Conservation (phyloP, 2,113 vertebrate genomes). For the Anguilla japonica region DNA sequence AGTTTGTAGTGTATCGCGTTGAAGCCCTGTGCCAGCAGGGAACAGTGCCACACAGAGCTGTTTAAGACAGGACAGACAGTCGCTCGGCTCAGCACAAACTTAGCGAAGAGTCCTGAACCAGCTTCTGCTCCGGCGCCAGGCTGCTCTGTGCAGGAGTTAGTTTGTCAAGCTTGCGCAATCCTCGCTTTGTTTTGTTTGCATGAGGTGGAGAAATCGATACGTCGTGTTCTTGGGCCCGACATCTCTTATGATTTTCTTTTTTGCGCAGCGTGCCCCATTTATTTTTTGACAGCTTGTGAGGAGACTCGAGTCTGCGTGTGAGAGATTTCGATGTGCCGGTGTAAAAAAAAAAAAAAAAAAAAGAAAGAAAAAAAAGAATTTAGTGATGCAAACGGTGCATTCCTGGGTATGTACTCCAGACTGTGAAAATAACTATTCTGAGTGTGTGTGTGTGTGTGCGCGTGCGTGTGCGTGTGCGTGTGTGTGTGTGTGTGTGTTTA, state of each 20-base stretch:
- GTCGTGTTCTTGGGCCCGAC: too few species aligned
- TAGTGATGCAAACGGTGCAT: background rate
- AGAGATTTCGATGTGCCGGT: background rate
- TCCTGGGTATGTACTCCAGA: background rate
- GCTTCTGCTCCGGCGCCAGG: background rate
- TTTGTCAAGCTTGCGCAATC: background rate
- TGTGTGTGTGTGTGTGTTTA: background rate
- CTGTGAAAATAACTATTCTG: background rate
- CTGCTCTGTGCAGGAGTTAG: background rate
- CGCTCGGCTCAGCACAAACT: background rate
- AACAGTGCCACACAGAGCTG: background rate
- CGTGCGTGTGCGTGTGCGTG: background rate
- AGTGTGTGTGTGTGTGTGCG: background rate
- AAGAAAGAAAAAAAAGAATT: background rate
- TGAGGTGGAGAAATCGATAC: too few species aligned
- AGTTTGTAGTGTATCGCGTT: too few species aligned
- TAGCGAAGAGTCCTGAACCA: constrained; percentile 4
- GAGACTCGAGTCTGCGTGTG: constrained; percentile 16
- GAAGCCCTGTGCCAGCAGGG: constrained; percentile 18
- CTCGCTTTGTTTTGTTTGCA: too few species aligned
- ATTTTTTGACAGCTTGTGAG: constrained; percentile 1
- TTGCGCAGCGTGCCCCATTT: too few species aligned
- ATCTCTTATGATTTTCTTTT: too few species aligned
- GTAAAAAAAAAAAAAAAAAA: background rate
- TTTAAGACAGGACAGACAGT: background rate